phyloP scores from a whole-genome alignment of 2,113 vertebrate species.

The Chamaetylas fuelleborni region DNA sequence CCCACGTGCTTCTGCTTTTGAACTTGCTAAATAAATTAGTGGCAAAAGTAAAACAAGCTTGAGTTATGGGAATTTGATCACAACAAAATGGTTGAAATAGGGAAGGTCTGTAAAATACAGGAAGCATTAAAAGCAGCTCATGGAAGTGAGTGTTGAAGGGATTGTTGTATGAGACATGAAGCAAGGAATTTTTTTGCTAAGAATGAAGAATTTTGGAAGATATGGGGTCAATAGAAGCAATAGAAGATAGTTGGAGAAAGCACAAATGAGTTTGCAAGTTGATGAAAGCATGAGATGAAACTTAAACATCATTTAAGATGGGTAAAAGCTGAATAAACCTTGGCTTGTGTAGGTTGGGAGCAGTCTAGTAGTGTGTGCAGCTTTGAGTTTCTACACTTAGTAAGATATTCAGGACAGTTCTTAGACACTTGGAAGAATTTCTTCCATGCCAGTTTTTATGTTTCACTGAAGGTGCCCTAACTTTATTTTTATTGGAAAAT shows the following conservation, averaged over 20 bases:
- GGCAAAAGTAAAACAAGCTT: neutral
- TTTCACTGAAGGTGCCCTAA: slow-evolving; percentile 3
- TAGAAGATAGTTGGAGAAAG: neutral
- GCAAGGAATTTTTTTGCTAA: neutral
- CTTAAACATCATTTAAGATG: neutral
- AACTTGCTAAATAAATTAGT: neutral
- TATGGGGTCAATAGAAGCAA: neutral
- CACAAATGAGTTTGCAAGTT: neutral
- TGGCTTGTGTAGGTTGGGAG: neutral
- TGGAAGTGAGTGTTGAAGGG: neutral
- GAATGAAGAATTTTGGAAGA: neutral
- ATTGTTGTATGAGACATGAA: neutral
- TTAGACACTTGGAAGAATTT: neutral
- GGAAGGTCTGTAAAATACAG: neutral
- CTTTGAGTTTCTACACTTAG: neutral
- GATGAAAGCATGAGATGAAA: neutral
- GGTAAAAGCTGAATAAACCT: neutral
- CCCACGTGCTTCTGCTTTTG: neutral
- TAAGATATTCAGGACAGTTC: neutral
- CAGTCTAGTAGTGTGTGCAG: neutral
- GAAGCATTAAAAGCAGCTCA: neutral
- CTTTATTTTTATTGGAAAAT: slow-evolving; percentile 47
- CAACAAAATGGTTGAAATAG: neutral
- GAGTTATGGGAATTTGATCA: neutral
- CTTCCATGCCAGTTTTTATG: neutral